Conservation (phyloP, 2,888 invertebrate genomes). For the Chelonus formosanus region DNA sequence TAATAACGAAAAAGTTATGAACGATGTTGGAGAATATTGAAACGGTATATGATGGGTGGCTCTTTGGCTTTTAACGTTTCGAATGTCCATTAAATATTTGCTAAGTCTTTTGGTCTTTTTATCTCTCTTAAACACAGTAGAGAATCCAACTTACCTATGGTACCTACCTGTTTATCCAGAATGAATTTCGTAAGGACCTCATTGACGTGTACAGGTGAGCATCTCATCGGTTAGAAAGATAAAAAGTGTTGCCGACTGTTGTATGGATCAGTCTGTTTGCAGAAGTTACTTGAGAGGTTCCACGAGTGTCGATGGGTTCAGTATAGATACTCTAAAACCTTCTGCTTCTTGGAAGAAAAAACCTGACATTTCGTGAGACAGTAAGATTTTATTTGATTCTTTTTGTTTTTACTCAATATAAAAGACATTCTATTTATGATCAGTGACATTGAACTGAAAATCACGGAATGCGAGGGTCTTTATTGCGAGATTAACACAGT, state of each 20-base stretch:
- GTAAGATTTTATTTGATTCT: too few species aligned
- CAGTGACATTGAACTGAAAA: constrained; percentile 26
- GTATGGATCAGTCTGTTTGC: constrained; percentile 16
- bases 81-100: constrained; percentile 27
- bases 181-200: constrained; percentile 29
- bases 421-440: constrained; percentile 21
- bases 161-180: constrained; percentile 36
- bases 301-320: constrained; percentile 14
- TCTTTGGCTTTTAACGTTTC: constrained; percentile 32
- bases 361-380: neutral
- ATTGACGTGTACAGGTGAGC: constrained; percentile 27
- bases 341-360: neutral
- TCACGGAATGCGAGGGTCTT: constrained; percentile 4
- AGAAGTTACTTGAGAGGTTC: constrained; percentile 14
- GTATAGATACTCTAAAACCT: constrained; percentile 3
- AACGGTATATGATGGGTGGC: constrained; percentile 29
- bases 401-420: constrained; percentile 6
- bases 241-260: constrained; percentile 41
- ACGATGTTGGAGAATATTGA: constrained; percentile 1
- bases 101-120: constrained; percentile 15
- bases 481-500: constrained; percentile 6
- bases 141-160: constrained; percentile 35
- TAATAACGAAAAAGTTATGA: too few species aligned
- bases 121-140: neutral
- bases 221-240: constrained; percentile 18